Evolutionary conservation across 30 jellyfish, hydroid and myxozoan species (phyloP).

Genomic region (Pseudorhiza aurosa): DNA sequence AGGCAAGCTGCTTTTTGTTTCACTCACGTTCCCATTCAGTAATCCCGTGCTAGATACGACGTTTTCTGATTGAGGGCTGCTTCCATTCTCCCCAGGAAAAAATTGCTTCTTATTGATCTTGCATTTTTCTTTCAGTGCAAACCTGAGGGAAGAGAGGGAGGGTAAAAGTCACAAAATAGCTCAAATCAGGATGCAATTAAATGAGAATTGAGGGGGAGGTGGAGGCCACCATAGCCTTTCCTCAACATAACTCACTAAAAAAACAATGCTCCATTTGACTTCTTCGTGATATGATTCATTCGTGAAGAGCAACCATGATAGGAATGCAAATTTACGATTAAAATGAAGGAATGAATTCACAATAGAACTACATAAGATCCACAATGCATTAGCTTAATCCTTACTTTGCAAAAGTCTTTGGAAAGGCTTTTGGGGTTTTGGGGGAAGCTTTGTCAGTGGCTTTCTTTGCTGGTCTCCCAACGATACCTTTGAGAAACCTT

Average conservation of each 20-base stretch:
- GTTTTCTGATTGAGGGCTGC: neutral
- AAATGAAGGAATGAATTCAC: too few species aligned
- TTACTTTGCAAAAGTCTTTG: constrained; percentile 31
- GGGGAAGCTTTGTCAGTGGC: constrained; percentile 28
- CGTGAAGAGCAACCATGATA: too few species aligned
- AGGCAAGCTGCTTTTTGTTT: constrained; percentile 37
- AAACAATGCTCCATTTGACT: too few species aligned
- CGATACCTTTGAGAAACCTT: constrained; percentile 59
- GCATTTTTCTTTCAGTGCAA: constrained; percentile 41
- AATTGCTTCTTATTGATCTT: constrained; percentile 21
- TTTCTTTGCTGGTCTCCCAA: constrained; percentile 81
- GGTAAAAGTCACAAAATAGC: too few species aligned
- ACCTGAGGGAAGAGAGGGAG: constrained; percentile 8
- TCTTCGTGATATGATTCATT: too few species aligned
- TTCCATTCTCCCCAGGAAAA: neutral
- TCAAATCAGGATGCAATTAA: too few species aligned
- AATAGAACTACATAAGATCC: too few species aligned
- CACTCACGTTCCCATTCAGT: neutral
- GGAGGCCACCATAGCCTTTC: too few species aligned
- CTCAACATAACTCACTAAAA: too few species aligned
- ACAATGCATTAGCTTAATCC: too few species aligned
- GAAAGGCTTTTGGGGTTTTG: constrained; percentile 19
- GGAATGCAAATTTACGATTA: too few species aligned
- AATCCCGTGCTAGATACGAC: constrained; percentile 7
- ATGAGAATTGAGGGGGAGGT: too few species aligned